A percentile compares a stretch with the other conserved stretches of the same genome.
These are phyloP conservation scores for Crypturellus tataupa DNA, from an alignment of 2,797 vertebrate species.

Conservation along the genomic window DNA sequence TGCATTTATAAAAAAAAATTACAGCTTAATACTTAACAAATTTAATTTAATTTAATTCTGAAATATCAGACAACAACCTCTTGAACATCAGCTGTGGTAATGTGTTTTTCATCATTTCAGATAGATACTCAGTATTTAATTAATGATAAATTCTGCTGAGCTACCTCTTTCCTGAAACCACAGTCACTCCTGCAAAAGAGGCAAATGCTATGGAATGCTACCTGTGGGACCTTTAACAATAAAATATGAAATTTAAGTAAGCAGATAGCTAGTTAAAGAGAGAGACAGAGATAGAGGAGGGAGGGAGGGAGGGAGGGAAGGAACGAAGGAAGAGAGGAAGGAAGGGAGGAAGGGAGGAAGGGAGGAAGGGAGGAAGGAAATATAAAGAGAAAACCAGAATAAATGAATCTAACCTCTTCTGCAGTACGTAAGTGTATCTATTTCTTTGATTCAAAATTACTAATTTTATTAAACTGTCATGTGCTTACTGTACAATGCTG, in stretches of 20 bases:
- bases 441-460: neutral
- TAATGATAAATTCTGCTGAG: accelerated
- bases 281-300: neutral
- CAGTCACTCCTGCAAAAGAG: neutral
- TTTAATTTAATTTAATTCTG: neutral
- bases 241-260: neutral
- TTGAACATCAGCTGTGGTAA: neutral
- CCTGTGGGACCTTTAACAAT: neutral
- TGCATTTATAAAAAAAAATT: neutral
- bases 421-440: neutral
- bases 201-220: neutral
- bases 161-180: neutral
- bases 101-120: neutral
- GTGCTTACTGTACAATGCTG: neutral
- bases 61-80: neutral
- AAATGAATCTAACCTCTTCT: accelerated
- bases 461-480: neutral
- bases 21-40: neutral
- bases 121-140: neutral
- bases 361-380: neutral
- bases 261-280: neutral
- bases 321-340: neutral
- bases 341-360: neutral
- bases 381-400: neutral
- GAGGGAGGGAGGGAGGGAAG: neutral